phyloP scores from a whole-genome alignment of 2,797 vertebrate genomes.

The Iguana delicatissima region DNA sequence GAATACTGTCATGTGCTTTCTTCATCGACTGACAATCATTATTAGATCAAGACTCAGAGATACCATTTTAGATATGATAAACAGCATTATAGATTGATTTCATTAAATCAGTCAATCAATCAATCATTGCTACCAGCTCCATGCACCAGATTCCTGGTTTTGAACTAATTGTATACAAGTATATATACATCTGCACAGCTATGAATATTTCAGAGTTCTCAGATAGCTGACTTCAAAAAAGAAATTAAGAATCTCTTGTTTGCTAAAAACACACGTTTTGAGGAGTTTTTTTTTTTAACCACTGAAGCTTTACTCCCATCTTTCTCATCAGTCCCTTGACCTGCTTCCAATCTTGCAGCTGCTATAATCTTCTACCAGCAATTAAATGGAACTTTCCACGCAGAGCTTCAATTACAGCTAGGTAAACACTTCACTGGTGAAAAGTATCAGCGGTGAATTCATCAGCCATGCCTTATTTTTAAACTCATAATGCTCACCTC shows the following conservation, averaged over 20 bases:
- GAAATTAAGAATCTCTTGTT: neutral
- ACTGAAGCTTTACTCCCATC: neutral
- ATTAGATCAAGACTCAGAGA: too few relatives aligned
- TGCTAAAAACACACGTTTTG: neutral
- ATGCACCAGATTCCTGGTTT: neutral
- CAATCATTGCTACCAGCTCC: neutral
- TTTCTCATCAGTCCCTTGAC: neutral
- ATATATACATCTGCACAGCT: neutral
- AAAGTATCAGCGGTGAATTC: neutral
- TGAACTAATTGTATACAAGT: neutral
- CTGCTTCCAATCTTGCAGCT: conserved; percentile 1
- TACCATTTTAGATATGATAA: too few relatives aligned
- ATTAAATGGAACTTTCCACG: conserved; percentile 21
- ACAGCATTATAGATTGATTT: too few relatives aligned
- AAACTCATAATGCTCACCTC: neutral
- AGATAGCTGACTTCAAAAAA: neutral
- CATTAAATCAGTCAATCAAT: too few relatives aligned
- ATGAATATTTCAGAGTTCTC: neutral
- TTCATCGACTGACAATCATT: neutral
- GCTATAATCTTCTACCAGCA: neutral
- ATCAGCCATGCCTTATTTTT: neutral
- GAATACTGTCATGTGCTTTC: neutral
- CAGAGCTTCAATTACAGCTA: conserved; percentile 13
- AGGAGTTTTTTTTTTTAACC: neutral
- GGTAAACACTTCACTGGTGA: neutral